Evolutionary conservation across 2,797 vertebrate species (phyloP).

Genomic region (Telmatherina bonti): DNA sequence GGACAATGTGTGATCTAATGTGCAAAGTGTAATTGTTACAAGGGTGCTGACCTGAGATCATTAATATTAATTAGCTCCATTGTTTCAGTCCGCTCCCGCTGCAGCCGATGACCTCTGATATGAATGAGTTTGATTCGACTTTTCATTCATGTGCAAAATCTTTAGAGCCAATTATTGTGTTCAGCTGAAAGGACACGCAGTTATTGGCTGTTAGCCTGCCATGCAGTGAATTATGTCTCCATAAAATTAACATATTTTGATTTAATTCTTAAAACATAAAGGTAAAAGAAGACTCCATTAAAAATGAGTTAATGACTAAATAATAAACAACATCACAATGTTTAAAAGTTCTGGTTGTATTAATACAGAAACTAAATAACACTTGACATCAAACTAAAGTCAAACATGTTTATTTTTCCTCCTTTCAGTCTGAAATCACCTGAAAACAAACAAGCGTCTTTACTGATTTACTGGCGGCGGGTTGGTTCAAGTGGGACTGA

Average conservation of each 20-base stretch:
- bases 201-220: slow-evolving; percentile 7
- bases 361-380: no score
- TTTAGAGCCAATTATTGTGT: slow-evolving; percentile 18
- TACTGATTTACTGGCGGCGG: no score
- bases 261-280: background rate
- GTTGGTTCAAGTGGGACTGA: no score
- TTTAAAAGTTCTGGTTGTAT: no score
- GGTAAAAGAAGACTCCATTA: background rate
- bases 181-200: slow-evolving; percentile 20
- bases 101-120: slow-evolving; percentile 52
- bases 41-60: slow-evolving; percentile 62
- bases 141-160: slow-evolving; percentile 64
- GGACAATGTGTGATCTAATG: slow-evolving; percentile 60
- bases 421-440: no score
- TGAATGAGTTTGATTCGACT: slow-evolving; percentile 52
- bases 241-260: slow-evolving; percentile 22
- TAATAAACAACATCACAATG: background rate
- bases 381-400: no score
- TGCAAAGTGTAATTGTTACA: slow-evolving; percentile 70
- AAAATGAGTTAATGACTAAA: background rate
- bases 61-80: slow-evolving; percentile 76
- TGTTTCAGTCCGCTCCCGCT: slow-evolving; percentile 49
- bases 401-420: no score
- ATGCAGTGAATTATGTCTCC: slow-evolving; percentile 22
- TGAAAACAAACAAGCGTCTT: no score